Percentiles rank a stretch among this genome's conserved stretches.
These are phyloP conservation scores for Dryobotodes eremita DNA, from an alignment of 2,888 invertebrate species.

Conservation along the genomic window DNA sequence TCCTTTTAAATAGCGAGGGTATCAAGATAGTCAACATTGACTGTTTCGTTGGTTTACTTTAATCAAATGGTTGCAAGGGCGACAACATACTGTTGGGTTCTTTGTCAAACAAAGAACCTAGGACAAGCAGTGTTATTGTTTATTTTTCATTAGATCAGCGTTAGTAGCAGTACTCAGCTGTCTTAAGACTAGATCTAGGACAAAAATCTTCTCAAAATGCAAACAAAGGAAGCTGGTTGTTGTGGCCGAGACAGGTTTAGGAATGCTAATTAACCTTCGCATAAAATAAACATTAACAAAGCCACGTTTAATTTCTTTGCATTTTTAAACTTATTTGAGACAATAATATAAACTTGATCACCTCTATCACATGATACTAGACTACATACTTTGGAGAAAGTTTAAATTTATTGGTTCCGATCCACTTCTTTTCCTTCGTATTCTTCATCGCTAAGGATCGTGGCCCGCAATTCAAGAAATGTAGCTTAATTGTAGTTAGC, in stretches of 20 bases:
- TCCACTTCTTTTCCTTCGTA: neutral
- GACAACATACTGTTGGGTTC: neutral
- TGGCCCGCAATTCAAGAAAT: conserved; percentile 1
- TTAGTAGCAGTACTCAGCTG: neutral
- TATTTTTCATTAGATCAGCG: neutral
- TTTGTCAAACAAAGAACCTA: neutral
- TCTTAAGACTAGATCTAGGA: neutral
- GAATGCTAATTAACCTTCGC: neutral
- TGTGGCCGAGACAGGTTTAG: conserved; percentile 2
- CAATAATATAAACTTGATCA: neutral
- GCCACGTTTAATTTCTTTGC: neutral
- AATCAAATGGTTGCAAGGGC: neutral
- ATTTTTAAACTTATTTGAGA: neutral
- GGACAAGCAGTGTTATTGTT: neutral
- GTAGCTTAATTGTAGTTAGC: neutral
- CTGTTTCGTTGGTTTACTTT: neutral
- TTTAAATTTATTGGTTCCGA: conserved; percentile 12
- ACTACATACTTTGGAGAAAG: neutral
- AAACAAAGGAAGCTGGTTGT: neutral
- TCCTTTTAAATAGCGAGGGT: neutral
- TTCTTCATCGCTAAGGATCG: conserved; percentile 9
- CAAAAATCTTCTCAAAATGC: conserved; percentile 2
- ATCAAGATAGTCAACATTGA: neutral
- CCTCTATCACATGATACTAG: neutral
- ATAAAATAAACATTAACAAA: conserved; percentile 7